These are phyloP conservation scores for Seriola quinqueradiata DNA, from an alignment of 2,113 vertebrate genomes.

Conservation along the genomic window DNA sequence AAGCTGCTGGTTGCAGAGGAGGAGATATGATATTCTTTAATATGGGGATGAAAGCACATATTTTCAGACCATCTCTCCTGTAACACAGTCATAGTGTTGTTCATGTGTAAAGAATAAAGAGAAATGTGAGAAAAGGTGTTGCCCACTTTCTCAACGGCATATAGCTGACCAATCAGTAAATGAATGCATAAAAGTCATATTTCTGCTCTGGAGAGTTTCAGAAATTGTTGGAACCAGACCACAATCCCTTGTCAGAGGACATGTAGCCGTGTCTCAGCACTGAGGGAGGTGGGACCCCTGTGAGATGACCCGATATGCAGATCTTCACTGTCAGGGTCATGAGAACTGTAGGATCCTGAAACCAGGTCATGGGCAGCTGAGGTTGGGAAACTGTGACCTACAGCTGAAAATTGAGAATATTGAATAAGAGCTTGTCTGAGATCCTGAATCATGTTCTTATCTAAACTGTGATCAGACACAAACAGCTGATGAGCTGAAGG, in stretches of 20 bases:
- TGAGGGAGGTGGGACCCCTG: background rate
- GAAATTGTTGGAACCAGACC: too few relatives aligned
- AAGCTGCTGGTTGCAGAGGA: too few relatives aligned
- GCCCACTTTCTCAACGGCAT: background rate
- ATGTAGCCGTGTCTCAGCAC: background rate
- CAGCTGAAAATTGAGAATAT: background rate
- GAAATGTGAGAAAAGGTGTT: background rate
- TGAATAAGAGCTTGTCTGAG: background rate
- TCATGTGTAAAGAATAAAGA: too few relatives aligned
- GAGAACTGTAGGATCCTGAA: slow-evolving; percentile 3
- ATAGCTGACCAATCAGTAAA: background rate
- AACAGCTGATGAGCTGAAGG: background rate
- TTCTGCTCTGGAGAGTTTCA: too few relatives aligned
- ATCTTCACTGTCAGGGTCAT: background rate
- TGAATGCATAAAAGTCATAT: background rate
- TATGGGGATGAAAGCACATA: too few relatives aligned
- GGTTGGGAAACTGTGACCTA: background rate
- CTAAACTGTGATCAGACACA: background rate
- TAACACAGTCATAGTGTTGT: too few relatives aligned
- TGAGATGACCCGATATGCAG: background rate
- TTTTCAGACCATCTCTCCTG: too few relatives aligned
- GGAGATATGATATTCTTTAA: too few relatives aligned
- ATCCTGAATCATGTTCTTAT: background rate
- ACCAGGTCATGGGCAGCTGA: slow-evolving; percentile 11
- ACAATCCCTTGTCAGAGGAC: background rate